A percentile compares a stretch with the other conserved stretches of the same genome.
Conservation (phyloP, 2,888 invertebrate genomes). For the Cinara cedri region DNA sequence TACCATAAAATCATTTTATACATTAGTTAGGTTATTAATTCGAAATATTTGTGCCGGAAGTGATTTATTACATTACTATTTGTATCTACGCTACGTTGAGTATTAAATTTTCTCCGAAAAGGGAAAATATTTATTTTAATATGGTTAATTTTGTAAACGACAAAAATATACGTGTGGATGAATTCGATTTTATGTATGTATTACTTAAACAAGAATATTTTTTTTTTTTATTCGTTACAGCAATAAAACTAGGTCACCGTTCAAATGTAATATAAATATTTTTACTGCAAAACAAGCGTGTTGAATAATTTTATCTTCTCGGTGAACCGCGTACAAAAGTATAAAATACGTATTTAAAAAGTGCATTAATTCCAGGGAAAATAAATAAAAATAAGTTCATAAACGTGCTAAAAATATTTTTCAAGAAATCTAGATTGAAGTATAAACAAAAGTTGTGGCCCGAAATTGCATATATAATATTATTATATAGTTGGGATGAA, state of each 20-base stretch:
- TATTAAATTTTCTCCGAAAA: not conserved
- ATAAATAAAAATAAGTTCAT: constrained; percentile 3
- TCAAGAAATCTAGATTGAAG: not conserved
- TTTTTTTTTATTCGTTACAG: not conserved
- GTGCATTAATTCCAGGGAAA: constrained; percentile 3
- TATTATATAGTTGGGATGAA: not conserved
- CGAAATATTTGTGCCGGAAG: not conserved
- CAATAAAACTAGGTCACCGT: not conserved
- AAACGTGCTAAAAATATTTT: constrained; percentile 36
- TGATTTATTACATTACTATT: constrained; percentile 6
- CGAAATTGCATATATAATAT: constrained; percentile 17
- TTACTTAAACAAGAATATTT: not conserved
- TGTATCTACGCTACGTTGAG: too few species aligned
- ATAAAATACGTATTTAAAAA: not conserved
- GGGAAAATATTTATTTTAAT: not conserved
- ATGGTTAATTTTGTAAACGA: not conserved
- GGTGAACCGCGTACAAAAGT: not conserved
- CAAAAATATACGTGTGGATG: not conserved
- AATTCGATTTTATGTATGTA: not conserved
- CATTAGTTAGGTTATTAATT: not conserved
- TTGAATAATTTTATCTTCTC: not conserved
- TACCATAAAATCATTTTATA: not conserved
- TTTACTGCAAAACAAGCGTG: not conserved
- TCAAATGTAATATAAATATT: not conserved
- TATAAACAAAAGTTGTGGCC: constrained; percentile 4